Conservation (phyloP, 2,113 vertebrate genomes). For the Nesoenas mayeri region DNA sequence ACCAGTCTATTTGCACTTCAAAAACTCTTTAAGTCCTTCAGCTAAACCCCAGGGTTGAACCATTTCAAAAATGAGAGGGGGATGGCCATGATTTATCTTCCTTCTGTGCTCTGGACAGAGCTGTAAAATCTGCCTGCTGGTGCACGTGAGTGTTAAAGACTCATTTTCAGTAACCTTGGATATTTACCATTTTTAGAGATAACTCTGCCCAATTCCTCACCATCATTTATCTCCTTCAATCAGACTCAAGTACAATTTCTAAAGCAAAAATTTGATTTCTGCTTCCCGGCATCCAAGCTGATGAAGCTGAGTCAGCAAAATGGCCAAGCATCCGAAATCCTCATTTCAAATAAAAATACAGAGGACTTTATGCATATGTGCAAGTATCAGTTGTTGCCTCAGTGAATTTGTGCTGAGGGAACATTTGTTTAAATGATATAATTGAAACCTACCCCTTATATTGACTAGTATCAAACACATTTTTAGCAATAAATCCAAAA, state of each 20-base stretch:
- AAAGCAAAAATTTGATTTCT: slow-evolving; percentile 25
- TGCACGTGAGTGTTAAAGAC: background rate
- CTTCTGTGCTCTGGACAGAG: slow-evolving; percentile 77
- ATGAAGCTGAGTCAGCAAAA: slow-evolving; percentile 24
- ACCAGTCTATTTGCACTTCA: slow-evolving; percentile 83
- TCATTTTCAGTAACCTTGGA: background rate
- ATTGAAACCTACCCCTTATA: background rate
- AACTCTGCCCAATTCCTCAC: background rate
- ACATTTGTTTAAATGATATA: background rate
- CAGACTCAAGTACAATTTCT: background rate
- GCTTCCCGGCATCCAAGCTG: background rate
- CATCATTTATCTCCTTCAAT: background rate
- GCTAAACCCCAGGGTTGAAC: slow-evolving; percentile 79
- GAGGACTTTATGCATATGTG: background rate
- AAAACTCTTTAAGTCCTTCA: slow-evolving; percentile 78
- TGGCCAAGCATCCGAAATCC: background rate
- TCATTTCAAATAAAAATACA: background rate
- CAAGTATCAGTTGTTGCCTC: background rate
- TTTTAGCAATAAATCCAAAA: background rate
- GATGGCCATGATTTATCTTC: slow-evolving; percentile 79
- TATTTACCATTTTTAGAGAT: slow-evolving; percentile 38
- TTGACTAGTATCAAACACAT: background rate
- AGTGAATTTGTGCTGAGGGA: background rate
- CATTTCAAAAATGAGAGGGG: slow-evolving; percentile 80
- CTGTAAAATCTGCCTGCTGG: slow-evolving; percentile 72